phyloP scores from a whole-genome alignment of 2,113 vertebrate species.

The Oryctolagus cuniculus region DNA sequence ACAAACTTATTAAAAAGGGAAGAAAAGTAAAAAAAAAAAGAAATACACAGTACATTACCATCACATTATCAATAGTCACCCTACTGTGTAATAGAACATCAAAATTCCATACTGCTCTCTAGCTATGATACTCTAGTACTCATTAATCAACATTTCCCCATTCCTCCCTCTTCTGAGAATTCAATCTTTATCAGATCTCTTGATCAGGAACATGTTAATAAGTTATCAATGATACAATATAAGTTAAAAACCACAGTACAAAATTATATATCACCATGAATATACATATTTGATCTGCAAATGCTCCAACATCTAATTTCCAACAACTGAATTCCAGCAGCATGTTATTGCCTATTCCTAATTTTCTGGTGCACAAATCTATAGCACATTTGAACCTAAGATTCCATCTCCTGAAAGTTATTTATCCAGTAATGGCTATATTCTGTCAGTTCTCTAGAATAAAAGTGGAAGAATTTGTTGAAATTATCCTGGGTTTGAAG shows the following conservation, averaged over 20 bases:
- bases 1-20: too few species aligned
- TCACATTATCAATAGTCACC: too few species aligned
- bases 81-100: too few species aligned
- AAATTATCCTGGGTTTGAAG: background rate
- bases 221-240: background rate
- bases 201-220: background rate
- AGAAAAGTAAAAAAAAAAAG: too few species aligned
- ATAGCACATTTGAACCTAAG: slow-evolving; percentile 15
- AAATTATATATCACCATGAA: background rate
- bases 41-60: too few species aligned
- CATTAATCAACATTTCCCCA: too few species aligned
- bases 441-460: background rate
- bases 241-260: background rate
- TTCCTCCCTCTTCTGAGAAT: background rate
- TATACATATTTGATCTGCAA: background rate
- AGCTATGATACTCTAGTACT: too few species aligned
- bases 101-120: too few species aligned
- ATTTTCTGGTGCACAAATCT: background rate
- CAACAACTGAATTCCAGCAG: background rate
- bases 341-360: background rate
- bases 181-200: background rate
- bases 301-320: slow-evolving; percentile 19
- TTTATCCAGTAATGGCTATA: background rate
- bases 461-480: background rate
- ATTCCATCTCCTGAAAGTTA: background rate